These are phyloP conservation scores for Calameuta filiformis DNA, from an alignment of 2,888 invertebrate genomes.

Conservation along the genomic window DNA sequence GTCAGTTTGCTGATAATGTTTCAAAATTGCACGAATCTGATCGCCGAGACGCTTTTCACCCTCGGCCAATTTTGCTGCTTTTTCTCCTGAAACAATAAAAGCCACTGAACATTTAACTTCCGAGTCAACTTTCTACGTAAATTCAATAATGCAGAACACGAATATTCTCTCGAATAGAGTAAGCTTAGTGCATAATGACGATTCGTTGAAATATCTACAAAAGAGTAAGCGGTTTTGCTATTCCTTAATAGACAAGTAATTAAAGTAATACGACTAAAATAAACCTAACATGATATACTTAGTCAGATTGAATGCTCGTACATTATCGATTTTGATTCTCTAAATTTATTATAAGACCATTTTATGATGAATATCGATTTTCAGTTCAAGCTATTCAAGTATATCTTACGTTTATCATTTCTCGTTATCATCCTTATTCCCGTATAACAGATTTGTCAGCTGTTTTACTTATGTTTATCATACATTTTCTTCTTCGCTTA, in stretches of 20 bases:
- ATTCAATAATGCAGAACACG: too few relatives aligned
- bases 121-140: too few relatives aligned
- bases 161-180: too few relatives aligned
- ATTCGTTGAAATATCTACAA: too few relatives aligned
- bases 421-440: neutral
- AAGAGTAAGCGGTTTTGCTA: too few relatives aligned
- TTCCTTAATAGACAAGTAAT: neutral
- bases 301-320: neutral
- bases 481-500: neutral
- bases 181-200: too few relatives aligned
- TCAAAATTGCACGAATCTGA: conserved; percentile 76
- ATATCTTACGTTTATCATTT: neutral
- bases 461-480: neutral
- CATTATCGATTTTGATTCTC: neutral
- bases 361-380: neutral
- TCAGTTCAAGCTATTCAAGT: neutral
- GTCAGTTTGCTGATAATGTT: conserved; percentile 84
- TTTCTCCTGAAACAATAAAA: conserved; percentile 40
- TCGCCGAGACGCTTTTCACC: conserved; percentile 79
- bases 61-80: conserved; percentile 49
- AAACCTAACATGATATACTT: conserved; percentile 10
- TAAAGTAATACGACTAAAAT: conserved; percentile 6
- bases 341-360: conserved; percentile 2
- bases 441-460: neutral
- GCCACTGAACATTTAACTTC: neutral